phyloP scores from a whole-genome alignment of 2,113 vertebrate species.

The Ranitomeya imitator region DNA sequence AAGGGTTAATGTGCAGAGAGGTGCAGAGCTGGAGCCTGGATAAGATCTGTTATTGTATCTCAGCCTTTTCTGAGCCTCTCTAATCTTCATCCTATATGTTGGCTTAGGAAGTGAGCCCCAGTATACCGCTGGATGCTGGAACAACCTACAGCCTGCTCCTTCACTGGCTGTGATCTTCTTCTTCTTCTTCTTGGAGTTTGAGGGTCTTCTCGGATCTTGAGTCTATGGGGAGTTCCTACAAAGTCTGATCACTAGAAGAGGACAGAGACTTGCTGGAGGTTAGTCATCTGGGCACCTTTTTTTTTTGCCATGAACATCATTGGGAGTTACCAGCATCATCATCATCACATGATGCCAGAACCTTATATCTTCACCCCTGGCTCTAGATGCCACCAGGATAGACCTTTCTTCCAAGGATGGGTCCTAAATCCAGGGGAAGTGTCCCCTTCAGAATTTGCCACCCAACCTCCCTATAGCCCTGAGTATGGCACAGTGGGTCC shows the following conservation, averaged over 20 bases:
- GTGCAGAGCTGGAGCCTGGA: constrained; percentile 38
- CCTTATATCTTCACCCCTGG: constrained; percentile 84
- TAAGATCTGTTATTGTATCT: constrained; percentile 47
- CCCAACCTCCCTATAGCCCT: constrained; percentile 73
- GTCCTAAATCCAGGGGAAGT: constrained; percentile 83
- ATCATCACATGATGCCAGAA: constrained; percentile 82
- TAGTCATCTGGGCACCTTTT: neutral
- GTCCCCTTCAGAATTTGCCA: constrained; percentile 75
- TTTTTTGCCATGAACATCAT: constrained; percentile 86
- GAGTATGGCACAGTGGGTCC: constrained; percentile 63
- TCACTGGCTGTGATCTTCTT: neutral
- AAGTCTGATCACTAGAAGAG: neutral
- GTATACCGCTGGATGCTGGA: constrained; percentile 34
- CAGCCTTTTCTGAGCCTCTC: constrained; percentile 21
- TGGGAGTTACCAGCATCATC: constrained; percentile 81
- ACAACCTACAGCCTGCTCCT: neutral
- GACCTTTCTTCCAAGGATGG: constrained; percentile 87
- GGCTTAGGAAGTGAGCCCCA: constrained; percentile 41
- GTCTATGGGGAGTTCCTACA: constrained; percentile 37
- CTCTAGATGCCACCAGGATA: constrained; percentile 83
- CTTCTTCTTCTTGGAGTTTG: neutral
- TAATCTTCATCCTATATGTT: constrained; percentile 42
- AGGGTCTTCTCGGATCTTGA: neutral
- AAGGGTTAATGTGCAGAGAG: constrained; percentile 71
- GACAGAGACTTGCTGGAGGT: neutral